Evolutionary conservation across 2,113 vertebrate genomes (phyloP).

Genomic region (Nycticorax nycticorax): DNA sequence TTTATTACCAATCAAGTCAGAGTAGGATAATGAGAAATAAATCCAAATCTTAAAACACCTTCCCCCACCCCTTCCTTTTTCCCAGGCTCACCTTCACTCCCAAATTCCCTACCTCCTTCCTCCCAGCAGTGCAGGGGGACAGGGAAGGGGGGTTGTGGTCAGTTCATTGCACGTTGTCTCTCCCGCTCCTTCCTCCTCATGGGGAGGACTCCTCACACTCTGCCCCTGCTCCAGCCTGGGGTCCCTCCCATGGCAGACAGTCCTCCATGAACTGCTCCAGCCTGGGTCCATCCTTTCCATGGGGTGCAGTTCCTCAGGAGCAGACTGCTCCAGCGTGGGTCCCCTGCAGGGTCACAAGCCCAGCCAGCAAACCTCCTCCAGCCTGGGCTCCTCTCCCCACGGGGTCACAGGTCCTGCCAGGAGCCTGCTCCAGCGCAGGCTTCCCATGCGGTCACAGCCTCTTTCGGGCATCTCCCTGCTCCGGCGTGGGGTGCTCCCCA

Average conservation of each 20-base stretch:
- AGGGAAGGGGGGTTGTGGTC: neutral
- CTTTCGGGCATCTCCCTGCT: neutral
- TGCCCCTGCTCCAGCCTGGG: neutral
- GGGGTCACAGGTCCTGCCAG: neutral
- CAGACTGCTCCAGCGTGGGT: neutral
- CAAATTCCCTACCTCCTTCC: neutral
- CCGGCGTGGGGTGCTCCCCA: accelerated
- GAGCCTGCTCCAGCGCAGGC: accelerated
- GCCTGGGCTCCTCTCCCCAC: too few relatives aligned
- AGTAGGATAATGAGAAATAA: neutral
- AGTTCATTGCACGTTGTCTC: neutral
- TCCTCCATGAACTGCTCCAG: neutral
- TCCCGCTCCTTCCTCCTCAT: neutral
- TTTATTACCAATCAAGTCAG: neutral
- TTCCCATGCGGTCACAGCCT: neutral
- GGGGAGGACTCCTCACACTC: neutral
- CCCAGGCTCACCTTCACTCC: neutral
- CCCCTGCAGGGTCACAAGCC: neutral
- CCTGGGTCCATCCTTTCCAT: neutral
- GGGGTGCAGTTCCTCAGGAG: neutral
- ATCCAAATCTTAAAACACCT: neutral
- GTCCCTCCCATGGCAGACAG: neutral
- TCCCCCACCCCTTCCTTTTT: neutral
- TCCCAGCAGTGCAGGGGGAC: accelerated
- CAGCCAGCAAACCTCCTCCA: neutral